phyloP scores from a whole-genome alignment of 92 coral and sea anemone genomes.

The Scolanthus callimorphus region DNA sequence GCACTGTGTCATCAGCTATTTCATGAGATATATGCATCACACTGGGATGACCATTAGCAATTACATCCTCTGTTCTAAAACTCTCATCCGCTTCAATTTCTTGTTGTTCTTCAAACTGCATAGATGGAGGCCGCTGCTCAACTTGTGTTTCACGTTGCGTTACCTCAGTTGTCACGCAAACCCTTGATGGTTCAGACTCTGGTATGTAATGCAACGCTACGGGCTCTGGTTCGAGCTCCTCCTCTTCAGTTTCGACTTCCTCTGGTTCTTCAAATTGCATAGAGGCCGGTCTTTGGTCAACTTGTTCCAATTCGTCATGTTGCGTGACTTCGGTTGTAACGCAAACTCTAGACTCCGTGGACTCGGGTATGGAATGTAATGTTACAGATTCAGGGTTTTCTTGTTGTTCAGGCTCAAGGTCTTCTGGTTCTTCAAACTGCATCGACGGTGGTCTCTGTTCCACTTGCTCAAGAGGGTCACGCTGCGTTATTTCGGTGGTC shows the following conservation, averaged over 20 bases:
- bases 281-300: not conserved
- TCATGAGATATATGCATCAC: constrained; percentile 2
- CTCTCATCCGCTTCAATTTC: not conserved
- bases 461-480: constrained; percentile 12
- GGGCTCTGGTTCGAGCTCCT: too few relatives aligned
- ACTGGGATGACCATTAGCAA: not conserved
- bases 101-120: constrained; percentile 11
- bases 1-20: not conserved
- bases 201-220: too few relatives aligned
- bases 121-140: not conserved
- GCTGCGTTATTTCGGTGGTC: constrained; percentile 25
- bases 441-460: not conserved
- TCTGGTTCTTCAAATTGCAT: constrained; percentile 12
- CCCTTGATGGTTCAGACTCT: constrained; percentile 18
- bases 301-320: constrained; percentile 15
- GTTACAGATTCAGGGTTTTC: too few relatives aligned
- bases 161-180: constrained; percentile 31
- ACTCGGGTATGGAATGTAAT: too few relatives aligned
- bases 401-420: too few relatives aligned
- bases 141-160: constrained; percentile 11
- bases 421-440: constrained; percentile 14
- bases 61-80: not conserved
- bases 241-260: not conserved
- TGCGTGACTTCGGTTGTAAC: constrained; percentile 23
- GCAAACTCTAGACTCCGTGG: constrained; percentile 30